Evolutionary conservation across 2,113 vertebrate genomes (phyloP).

Genomic region (Lepus americanus): DNA sequence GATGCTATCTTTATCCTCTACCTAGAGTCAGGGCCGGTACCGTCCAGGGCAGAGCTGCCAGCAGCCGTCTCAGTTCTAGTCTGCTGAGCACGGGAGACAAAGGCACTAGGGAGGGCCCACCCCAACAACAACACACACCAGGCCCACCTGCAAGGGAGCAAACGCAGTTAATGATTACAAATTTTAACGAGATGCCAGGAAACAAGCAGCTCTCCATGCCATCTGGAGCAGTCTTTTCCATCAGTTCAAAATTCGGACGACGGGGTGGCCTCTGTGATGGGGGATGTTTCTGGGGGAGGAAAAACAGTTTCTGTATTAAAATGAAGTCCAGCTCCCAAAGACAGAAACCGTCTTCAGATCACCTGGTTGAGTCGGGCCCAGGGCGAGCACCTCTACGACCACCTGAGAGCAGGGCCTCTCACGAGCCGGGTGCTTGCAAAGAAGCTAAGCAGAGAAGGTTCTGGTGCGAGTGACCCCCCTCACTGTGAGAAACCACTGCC

Average conservation of each 20-base stretch:
- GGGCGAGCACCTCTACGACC: background rate
- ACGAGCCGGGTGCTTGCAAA: background rate
- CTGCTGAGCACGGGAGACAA: constrained; percentile 53
- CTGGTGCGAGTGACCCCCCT: constrained; percentile 28
- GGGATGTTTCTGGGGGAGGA: constrained; percentile 15
- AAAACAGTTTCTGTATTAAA: constrained; percentile 35
- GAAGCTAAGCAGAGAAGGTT: constrained; percentile 40
- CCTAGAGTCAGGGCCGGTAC: constrained; percentile 34
- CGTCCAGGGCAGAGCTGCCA: background rate
- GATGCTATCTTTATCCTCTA: constrained; percentile 62
- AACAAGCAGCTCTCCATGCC: background rate
- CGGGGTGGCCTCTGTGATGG: background rate
- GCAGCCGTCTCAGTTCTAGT: constrained; percentile 36
- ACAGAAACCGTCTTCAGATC: background rate
- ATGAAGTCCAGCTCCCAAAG: background rate
- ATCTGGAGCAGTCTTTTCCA: background rate
- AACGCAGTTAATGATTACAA: constrained; percentile 14
- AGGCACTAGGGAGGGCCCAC: background rate
- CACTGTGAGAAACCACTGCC: constrained; percentile 75
- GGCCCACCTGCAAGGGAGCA: background rate
- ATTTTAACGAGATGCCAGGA: background rate
- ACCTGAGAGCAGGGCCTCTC: background rate
- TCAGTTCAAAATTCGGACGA: background rate
- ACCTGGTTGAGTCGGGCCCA: background rate
- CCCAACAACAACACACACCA: constrained; percentile 2